Base-by-base conservation (phyloP, 1,140 invertebrate genomes). In the Drosophila serrata region DNA sequence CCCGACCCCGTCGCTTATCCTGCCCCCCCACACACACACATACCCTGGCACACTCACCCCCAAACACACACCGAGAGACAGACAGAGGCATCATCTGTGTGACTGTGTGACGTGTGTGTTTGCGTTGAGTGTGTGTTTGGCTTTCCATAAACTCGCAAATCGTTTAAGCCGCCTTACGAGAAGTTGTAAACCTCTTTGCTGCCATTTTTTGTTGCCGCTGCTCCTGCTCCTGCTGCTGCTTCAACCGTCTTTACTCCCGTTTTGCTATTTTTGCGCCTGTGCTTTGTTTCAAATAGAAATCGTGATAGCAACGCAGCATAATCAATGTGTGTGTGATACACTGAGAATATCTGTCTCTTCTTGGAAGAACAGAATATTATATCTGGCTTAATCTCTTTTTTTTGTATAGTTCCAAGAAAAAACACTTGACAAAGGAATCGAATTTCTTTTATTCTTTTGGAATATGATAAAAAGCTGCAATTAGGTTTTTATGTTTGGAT, bases 91-190 rank as follows among this genome's bases (percentile, higher is more conserved):
- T 55, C 35, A 35, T 55, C 63, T 57, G 45, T 63, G 51, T 40
- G 75, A 81, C 56, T 70, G 55, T 37, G 55, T 31, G 37, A 60
- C 61, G 61, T 56, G 72, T 84, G 48, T 67, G 74, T 79, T 69
- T 82, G 72, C 79, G 67, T 59, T 69, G 57, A 75, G 86, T 82
- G 84, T 84, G 84, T 88, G 84, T 78, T 87, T 88, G 85, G 81
- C 85, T 90, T 90, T 90, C 80, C 75, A 90, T 90, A 90, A 90
- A 85, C 85, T 90, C 81, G 63, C 81, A 90, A 90, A 90, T 90
- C 85, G 85, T 81, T 90, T 90, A 90, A 90, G 85, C 85, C 85
- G 78, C 78, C 85, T 90, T 90, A 85, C 86, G 81, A 90, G 81
- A 90, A 85, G 69, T 81, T 90, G 86, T 90, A 90, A 90, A 85